These are phyloP conservation scores for Carettochelys insculpta DNA, from an alignment of 2,113 vertebrate species.

Conservation along the genomic window DNA sequence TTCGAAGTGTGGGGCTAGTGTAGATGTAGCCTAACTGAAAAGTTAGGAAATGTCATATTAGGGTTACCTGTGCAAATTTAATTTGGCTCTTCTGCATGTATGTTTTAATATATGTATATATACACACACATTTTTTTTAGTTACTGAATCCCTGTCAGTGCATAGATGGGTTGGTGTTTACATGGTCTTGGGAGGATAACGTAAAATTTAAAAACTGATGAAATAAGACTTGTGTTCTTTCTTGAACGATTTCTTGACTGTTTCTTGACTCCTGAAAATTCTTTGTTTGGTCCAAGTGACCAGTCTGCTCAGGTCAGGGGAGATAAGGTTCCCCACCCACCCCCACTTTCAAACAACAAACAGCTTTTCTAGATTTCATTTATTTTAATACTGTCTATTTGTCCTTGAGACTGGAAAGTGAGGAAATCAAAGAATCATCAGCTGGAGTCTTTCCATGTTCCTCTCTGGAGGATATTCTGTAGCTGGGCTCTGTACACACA, in stretches of 20 bases:
- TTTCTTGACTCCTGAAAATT: not conserved
- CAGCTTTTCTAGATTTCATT: not conserved
- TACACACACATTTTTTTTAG: no score
- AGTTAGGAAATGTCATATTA: not conserved
- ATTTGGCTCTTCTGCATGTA: not conserved
- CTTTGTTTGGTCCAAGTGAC: not conserved
- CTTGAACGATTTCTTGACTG: not conserved
- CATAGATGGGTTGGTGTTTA: not conserved
- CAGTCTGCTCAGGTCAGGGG: not conserved
- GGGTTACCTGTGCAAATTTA: not conserved
- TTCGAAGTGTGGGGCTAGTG: no score
- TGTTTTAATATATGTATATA: not conserved
- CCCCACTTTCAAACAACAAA: not conserved
- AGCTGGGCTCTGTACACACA: not conserved
- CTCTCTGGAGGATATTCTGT: not conserved
- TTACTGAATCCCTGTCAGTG: no score
- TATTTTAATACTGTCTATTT: slow-evolving; percentile 12
- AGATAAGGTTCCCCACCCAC: not conserved
- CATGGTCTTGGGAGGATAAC: not conserved
- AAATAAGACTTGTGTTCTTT: not conserved
- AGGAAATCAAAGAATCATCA: not conserved
- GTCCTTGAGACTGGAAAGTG: slow-evolving; percentile 4
- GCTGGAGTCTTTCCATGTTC: slow-evolving; percentile 1
- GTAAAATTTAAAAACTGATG: not conserved
- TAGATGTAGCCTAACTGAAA: no score